phyloP scores from a whole-genome alignment of 2,113 vertebrate genomes.

The Callithrix jacchus region DNA sequence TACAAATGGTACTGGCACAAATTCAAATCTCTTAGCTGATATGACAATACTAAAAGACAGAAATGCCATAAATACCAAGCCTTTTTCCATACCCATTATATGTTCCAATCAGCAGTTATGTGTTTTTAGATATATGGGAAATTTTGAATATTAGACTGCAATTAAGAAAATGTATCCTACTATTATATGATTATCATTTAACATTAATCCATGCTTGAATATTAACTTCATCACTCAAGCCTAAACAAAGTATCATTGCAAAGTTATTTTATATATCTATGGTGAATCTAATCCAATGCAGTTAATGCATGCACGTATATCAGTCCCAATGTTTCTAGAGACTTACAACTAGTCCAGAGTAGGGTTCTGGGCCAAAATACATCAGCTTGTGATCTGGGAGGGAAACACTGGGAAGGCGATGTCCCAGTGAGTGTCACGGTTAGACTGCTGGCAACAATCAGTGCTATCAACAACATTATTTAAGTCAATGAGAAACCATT shows the following conservation, averaged over 20 bases:
- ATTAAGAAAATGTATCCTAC: neutral
- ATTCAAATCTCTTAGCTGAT: neutral
- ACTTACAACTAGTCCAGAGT: neutral
- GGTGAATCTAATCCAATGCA: neutral
- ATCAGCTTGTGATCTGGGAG: neutral
- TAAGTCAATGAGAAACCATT: neutral
- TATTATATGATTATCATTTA: neutral
- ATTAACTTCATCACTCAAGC: slow-evolving; percentile 13
- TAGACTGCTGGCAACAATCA: slow-evolving; percentile 4
- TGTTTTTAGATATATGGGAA: neutral
- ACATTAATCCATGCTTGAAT: neutral
- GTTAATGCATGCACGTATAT: neutral
- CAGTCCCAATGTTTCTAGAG: neutral
- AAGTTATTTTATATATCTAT: neutral
- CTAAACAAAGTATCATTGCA: neutral
- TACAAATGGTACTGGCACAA: neutral
- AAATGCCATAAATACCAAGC: neutral
- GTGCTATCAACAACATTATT: neutral
- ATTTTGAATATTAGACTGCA: neutral
- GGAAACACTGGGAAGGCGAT: neutral
- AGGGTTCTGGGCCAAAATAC: neutral
- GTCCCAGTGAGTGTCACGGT: neutral
- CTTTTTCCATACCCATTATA: neutral
- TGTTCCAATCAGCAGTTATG: neutral
- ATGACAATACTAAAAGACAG: neutral